A percentile compares a stretch with the other conserved stretches of the same genome.
Conservation (phyloP, 2,888 invertebrate species). For the Drosophila buzzatii region DNA sequence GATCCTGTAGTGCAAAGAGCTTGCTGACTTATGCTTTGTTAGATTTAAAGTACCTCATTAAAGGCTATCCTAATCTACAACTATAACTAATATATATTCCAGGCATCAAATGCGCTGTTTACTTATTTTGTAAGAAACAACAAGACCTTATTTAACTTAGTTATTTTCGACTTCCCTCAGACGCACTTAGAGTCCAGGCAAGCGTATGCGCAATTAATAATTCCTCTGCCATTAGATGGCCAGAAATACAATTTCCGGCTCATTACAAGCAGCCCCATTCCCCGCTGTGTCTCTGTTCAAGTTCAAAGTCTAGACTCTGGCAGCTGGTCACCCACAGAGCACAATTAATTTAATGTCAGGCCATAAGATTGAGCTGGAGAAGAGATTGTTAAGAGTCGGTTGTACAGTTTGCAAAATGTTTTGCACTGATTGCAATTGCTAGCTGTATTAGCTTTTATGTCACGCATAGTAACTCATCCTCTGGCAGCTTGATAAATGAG, state of each 20-base stretch:
- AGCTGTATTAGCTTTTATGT: slow-evolving; percentile 25
- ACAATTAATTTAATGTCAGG: slow-evolving; percentile 65
- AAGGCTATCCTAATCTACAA: too few relatives aligned
- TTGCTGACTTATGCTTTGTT: too few relatives aligned
- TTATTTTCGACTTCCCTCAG: not conserved
- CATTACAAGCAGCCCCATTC: slow-evolving; percentile 42
- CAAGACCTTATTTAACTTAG: not conserved
- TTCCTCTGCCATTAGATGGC: slow-evolving; percentile 38
- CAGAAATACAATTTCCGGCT: slow-evolving; percentile 64
- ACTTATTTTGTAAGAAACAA: not conserved
- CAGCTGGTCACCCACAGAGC: slow-evolving; percentile 45
- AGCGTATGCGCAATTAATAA: slow-evolving; percentile 59
- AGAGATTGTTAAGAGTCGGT: not conserved
- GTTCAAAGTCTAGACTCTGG: slow-evolving; percentile 23
- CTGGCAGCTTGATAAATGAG: slow-evolving; percentile 65
- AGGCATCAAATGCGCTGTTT: too few relatives aligned
- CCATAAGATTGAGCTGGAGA: slow-evolving; percentile 8
- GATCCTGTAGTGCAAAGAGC: too few relatives aligned
- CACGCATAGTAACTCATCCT: not conserved
- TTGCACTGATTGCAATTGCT: slow-evolving; percentile 39
- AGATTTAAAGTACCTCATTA: too few relatives aligned
- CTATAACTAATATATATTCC: not conserved
- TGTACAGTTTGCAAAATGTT: slow-evolving; percentile 40
- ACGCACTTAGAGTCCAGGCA: not conserved
- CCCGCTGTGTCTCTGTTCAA: slow-evolving; percentile 7